These are phyloP conservation scores for Dascillus cervinus DNA, from an alignment of 2,888 invertebrate species.

Conservation along the genomic window DNA sequence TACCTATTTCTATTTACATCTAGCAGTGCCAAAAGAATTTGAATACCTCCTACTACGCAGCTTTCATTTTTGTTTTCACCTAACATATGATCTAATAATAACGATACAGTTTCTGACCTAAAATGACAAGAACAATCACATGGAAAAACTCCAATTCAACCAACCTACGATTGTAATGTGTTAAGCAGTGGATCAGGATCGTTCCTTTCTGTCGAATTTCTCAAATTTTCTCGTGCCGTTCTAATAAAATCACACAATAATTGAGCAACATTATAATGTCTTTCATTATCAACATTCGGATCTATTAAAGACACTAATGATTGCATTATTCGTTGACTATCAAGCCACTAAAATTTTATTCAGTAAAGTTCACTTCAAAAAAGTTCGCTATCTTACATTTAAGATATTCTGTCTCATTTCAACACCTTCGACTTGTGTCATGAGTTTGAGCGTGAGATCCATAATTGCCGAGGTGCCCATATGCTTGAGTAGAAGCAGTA, in stretches of 20 bases:
- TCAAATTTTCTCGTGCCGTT: constrained; percentile 52
- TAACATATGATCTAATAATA: constrained; percentile 70
- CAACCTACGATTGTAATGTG: constrained; percentile 64
- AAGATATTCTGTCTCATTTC: constrained; percentile 64
- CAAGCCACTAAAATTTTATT: constrained; percentile 66
- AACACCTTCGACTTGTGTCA: constrained; percentile 72
- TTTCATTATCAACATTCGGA: constrained; percentile 60
- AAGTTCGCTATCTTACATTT: constrained; percentile 46
- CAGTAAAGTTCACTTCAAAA: constrained; percentile 1
- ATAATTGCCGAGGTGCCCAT: constrained; percentile 91
- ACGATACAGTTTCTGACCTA: constrained; percentile 52
- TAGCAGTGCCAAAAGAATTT: constrained; percentile 68
- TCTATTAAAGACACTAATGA: constrained; percentile 61
- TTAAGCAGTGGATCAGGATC: constrained; percentile 66
- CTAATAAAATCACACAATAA: constrained; percentile 80
- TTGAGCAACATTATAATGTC: constrained; percentile 81
- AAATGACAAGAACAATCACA: too few species aligned
- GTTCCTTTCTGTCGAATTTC: constrained; percentile 50
- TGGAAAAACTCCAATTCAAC: neutral
- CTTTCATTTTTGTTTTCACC: constrained; percentile 56
- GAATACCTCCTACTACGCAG: constrained; percentile 71
- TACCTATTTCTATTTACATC: constrained; percentile 47
- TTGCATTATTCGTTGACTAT: constrained; percentile 79
- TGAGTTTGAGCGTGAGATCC: constrained; percentile 81
- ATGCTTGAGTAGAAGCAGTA: constrained; percentile 80